phyloP scores from a whole-genome alignment of 2,888 invertebrate genomes.

The Pristionchus entomophagus region DNA sequence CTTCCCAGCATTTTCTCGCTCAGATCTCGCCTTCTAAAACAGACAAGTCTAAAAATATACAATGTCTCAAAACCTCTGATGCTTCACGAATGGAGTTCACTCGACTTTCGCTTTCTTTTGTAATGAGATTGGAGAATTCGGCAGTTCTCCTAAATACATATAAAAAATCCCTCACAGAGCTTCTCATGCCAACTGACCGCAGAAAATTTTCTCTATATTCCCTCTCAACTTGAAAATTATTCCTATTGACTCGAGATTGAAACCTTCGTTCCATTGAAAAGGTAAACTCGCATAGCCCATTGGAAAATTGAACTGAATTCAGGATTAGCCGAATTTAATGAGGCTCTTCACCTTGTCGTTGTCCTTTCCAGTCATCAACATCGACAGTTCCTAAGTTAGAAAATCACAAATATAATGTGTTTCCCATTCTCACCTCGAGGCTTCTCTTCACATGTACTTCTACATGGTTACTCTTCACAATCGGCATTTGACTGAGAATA shows the following conservation, averaged over 20 bases:
- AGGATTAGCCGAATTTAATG: neutral
- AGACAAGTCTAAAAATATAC: neutral
- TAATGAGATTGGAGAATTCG: neutral
- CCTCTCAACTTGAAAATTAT: neutral
- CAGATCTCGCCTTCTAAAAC: neutral
- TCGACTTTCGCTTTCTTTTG: neutral
- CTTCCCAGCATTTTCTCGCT: neutral
- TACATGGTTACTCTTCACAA: neutral
- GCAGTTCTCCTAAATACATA: neutral
- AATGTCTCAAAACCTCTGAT: neutral
- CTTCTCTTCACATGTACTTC: neutral
- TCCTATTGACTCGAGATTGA: neutral
- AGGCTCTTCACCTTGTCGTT: neutral
- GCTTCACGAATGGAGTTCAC: neutral
- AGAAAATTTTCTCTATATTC: neutral
- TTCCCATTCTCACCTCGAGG: neutral
- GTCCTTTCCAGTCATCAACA: neutral
- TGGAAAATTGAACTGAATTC: neutral
- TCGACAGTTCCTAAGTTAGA: neutral
- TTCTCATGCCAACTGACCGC: neutral
- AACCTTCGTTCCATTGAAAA: neutral
- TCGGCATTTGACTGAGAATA: slow-evolving; percentile 5
- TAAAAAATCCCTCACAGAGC: no score
- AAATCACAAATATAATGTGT: neutral
- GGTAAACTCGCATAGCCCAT: no score